Base-by-base conservation (phyloP, 2,113 vertebrate genomes). In the Oncorhynchus nerka region DNA sequence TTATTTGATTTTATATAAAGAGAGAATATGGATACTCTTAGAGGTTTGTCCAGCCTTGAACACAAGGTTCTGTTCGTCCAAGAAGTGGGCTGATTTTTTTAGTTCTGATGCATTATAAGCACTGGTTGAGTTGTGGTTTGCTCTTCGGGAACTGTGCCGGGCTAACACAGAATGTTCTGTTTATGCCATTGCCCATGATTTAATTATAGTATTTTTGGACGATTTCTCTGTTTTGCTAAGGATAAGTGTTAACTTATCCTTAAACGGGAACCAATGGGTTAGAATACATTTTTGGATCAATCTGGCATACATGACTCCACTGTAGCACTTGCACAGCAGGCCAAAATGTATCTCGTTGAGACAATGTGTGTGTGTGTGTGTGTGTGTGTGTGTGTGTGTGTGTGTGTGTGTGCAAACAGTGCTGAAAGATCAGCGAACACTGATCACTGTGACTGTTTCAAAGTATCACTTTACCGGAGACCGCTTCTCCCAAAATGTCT, bases 341-440 rank as follows among this genome's bases (percentile, higher is more conserved):
- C 83, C 78, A 79, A 84, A 80, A 78, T 83, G 75, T 83, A 82
- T 86, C 82, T 86, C 77, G 75, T 83, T 74, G 83, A 81, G 88
- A 91, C 89, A 91, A 89, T 71, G 26, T 28, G 26, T 28, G 26
- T 28, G 26, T 28, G 26, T 28, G 26, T 28, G 26, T 71, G 62
- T 49, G 59, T 71, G 62, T 49, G 59, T 71, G 62, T 49, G 59
- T 71, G 62, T 49, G 59, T 28, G 28, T 28, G 28, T 28, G 28
- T 28, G 28, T 28, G 28, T 28, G 28, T 28, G 28, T 28, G 28
- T 28, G 85, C 61, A 80, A 83, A 85, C 69, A 34, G 75, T 88
- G 87, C 87, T 86, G 85, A 88, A 77, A 78, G 82, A 83, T 81
- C 79, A 62, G 30, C 65, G 68, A 71, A 80, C 75, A 74, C 66